These are phyloP conservation scores for Acrossocheilus fasciatus DNA, from an alignment of 2,797 vertebrate genomes.

Conservation along the genomic window DNA sequence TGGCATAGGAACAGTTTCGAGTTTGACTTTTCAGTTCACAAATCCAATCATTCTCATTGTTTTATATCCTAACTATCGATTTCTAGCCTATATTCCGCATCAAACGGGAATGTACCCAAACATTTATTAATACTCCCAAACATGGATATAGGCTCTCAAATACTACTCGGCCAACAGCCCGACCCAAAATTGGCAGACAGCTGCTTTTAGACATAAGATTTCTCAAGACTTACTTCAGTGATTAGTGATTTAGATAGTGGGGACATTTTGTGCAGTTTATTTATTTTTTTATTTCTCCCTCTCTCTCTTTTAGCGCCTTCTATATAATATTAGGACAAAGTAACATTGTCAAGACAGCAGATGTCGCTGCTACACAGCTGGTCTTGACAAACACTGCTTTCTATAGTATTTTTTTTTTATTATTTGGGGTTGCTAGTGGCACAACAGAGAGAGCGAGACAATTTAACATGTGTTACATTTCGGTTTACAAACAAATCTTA, in stretches of 20 bases:
- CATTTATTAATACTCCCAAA: not conserved
- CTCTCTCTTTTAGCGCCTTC: not conserved
- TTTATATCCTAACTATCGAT: not conserved
- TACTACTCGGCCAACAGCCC: no score
- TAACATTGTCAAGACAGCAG: constrained; percentile 40
- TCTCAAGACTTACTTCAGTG: no score
- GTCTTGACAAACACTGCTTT: not conserved
- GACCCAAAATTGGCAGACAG: no score
- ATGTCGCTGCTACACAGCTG: constrained; percentile 54
- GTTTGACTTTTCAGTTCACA: no score
- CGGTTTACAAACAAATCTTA: no score
- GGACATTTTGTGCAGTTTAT: not conserved
- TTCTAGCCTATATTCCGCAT: not conserved
- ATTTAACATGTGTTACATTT: not conserved
- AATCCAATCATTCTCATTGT: not conserved
- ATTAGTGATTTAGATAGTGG: not conserved
- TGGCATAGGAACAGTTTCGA: not conserved
- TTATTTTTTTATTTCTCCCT: no score
- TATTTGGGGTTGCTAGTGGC: not conserved
- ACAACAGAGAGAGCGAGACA: not conserved
- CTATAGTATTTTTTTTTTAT: not conserved
- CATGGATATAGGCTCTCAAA: not conserved
- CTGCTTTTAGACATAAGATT: no score
- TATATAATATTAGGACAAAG: not conserved
- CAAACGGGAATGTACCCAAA: not conserved